Percentiles rank a stretch among this genome's conserved stretches.
These are phyloP conservation scores for Papilio elwesi DNA, from an alignment of 2,888 invertebrate genomes.

Conservation along the genomic window DNA sequence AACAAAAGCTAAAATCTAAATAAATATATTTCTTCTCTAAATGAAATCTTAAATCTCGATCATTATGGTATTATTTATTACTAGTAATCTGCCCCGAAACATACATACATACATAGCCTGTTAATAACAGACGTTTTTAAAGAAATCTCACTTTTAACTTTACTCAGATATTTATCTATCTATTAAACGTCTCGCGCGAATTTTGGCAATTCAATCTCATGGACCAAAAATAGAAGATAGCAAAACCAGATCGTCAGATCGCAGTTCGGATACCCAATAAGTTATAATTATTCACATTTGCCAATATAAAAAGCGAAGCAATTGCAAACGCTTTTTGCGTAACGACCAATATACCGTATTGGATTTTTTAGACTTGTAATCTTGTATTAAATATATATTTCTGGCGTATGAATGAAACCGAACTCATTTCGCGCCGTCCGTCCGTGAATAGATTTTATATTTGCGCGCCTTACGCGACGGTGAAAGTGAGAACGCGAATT, in stretches of 20 bases:
- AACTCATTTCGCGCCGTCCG: slow-evolving; percentile 74
- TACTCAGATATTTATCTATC: too few relatives aligned
- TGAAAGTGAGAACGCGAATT: slow-evolving; percentile 1
- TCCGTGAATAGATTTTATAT: slow-evolving; percentile 73
- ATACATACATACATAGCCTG: too few relatives aligned
- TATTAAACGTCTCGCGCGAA: too few relatives aligned
- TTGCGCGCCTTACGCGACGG: slow-evolving; percentile 55
- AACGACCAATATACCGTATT: slow-evolving; percentile 65
- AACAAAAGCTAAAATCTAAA: too few relatives aligned
- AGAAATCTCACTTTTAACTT: too few relatives aligned
- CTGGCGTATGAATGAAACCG: slow-evolving; percentile 81
- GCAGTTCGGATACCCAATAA: neutral
- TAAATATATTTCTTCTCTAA: neutral
- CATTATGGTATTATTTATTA: too few relatives aligned
- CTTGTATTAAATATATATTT: slow-evolving; percentile 83
- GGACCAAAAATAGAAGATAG: too few relatives aligned
- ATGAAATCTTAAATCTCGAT: neutral
- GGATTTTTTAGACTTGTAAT: slow-evolving; percentile 76
- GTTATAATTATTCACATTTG: slow-evolving; percentile 30
- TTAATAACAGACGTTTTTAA: too few relatives aligned
- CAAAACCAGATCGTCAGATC: neutral
- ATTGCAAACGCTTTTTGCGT: slow-evolving; percentile 53
- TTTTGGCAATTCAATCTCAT: too few relatives aligned
- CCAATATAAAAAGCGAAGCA: slow-evolving; percentile 43
- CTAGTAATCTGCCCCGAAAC: too few relatives aligned